phyloP scores from a whole-genome alignment of 2,113 vertebrate genomes.

The Phoxinus phoxinus region DNA sequence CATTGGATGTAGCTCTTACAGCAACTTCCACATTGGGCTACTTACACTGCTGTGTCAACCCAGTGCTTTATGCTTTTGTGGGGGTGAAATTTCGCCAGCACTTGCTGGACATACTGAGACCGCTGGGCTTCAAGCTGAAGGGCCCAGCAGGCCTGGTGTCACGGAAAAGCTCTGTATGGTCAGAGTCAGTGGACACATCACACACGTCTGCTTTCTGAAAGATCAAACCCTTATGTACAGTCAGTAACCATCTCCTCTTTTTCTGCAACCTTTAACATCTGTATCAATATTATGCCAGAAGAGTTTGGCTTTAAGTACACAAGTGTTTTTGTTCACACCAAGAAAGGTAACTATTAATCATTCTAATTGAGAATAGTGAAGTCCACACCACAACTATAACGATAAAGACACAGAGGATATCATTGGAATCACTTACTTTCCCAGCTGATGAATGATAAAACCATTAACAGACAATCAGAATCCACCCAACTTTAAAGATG shows the following conservation, averaged over 20 bases:
- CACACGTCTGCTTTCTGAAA: constrained; percentile 74
- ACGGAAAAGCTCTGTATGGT: constrained; percentile 78
- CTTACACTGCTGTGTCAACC: constrained; percentile 88
- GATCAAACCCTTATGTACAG: neutral
- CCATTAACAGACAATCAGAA: neutral
- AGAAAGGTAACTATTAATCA: neutral
- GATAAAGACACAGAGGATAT: neutral
- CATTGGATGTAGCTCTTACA: constrained; percentile 66
- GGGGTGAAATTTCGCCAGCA: constrained; percentile 84
- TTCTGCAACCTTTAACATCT: neutral
- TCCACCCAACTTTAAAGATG: neutral
- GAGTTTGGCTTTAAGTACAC: neutral
- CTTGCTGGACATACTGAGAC: constrained; percentile 73
- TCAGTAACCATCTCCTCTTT: neutral
- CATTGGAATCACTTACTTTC: neutral
- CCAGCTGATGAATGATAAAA: neutral
- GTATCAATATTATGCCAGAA: neutral
- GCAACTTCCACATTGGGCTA: constrained; percentile 77
- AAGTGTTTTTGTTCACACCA: neutral
- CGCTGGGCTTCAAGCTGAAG: constrained; percentile 71
- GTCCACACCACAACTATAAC: neutral
- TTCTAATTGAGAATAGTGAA: neutral
- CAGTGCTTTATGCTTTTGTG: constrained; percentile 86
- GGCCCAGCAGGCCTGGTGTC: constrained; percentile 46
- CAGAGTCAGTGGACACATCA: constrained; percentile 81